Conservation (phyloP, 53 echinoderm and acorn worm species). For the Astropecten irregularis region DNA sequence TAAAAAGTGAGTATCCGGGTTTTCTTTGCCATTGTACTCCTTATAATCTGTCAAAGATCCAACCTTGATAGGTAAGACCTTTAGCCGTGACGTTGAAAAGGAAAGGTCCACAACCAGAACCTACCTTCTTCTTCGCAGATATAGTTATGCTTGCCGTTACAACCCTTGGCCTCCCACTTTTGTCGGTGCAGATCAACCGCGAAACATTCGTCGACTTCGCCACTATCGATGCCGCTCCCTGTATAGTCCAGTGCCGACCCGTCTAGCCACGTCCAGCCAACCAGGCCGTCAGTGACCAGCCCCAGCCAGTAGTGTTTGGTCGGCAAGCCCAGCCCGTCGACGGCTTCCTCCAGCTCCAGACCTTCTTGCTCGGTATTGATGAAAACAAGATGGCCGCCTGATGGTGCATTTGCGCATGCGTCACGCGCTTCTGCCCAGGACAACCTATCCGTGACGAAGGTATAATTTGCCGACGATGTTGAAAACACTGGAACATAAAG, state of each 20-base stretch:
- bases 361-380: conserved; percentile 1
- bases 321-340: not conserved
- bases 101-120: too few species aligned
- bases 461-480: not conserved
- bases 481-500: not conserved
- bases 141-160: not conserved
- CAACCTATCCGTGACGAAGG: not conserved
- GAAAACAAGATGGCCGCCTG: conserved; percentile 10
- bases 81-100: too few species aligned
- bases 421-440: conserved; percentile 8
- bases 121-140: not conserved
- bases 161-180: not conserved
- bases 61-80: too few species aligned
- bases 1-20: too few species aligned
- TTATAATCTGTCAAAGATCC: too few species aligned
- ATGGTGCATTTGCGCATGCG: not conserved
- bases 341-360: not conserved
- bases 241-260: not conserved
- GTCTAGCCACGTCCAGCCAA: conserved; percentile 9
- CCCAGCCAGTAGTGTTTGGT: conserved; percentile 34
- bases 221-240: not conserved
- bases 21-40: too few species aligned
- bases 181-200: not conserved
- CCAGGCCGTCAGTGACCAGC: not conserved
- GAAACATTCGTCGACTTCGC: not conserved